A percentile compares a stretch with the other conserved stretches of the same genome.
phyloP scores from a whole-genome alignment of 1,140 invertebrate genomes.

The Mya arenaria region DNA sequence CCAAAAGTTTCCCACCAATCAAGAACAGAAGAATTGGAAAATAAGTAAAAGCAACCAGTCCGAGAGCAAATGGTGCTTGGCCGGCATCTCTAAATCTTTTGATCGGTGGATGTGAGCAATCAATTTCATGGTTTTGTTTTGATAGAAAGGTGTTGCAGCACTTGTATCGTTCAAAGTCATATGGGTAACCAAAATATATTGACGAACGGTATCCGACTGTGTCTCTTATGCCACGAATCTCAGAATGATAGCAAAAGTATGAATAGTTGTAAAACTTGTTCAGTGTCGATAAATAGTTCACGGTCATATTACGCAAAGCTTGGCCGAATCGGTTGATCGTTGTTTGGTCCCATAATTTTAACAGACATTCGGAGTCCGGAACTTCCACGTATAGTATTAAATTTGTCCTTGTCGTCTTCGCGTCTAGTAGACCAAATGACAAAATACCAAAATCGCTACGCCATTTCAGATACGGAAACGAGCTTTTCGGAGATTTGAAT shows the following conservation, averaged over 20 bases:
- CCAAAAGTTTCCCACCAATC: neutral
- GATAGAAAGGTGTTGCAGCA: slow-evolving; percentile 2
- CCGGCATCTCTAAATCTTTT: neutral
- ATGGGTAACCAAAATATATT: slow-evolving; percentile 18
- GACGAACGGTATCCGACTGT: slow-evolving; percentile 4
- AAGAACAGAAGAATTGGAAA: slow-evolving; percentile 17
- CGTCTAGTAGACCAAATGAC: slow-evolving; percentile 38
- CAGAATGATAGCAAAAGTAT: slow-evolving; percentile 17
- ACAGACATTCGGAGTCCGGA: neutral
- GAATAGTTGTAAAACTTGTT: neutral
- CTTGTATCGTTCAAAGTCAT: slow-evolving; percentile 14
- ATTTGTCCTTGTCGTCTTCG: neutral
- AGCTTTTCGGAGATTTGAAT: neutral
- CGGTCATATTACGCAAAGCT: neutral
- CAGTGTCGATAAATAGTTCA: neutral
- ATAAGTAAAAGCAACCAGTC: slow-evolving; percentile 5
- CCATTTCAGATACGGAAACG: slow-evolving; percentile 31
- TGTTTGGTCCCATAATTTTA: neutral
- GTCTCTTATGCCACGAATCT: slow-evolving; percentile 22
- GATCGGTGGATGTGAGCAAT: neutral
- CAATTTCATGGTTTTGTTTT: neutral
- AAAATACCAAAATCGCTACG: slow-evolving; percentile 36
- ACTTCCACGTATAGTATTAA: neutral
- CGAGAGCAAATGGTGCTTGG: neutral
- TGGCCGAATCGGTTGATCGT: neutral